Evolutionary conservation across 2,113 vertebrate genomes (phyloP).

Genomic region (Aegithalos caudatus): DNA sequence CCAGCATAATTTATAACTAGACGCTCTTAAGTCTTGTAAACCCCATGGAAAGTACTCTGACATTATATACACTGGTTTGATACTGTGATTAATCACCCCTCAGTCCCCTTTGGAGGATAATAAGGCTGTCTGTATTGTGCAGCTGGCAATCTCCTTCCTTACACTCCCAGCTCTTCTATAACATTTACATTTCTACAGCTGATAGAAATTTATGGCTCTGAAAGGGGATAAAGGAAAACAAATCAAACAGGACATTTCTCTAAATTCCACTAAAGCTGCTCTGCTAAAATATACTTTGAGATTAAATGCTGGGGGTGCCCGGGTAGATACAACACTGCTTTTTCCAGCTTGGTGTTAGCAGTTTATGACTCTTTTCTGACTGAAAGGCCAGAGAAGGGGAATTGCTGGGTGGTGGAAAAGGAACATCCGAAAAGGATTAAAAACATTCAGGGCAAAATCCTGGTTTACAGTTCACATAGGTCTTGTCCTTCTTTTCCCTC

Average conservation of each 20-base stretch:
- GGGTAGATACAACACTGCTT: not conserved
- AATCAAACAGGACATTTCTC: not conserved
- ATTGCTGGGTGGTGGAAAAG: not conserved
- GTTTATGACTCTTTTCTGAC: not conserved
- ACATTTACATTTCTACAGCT: constrained; percentile 40
- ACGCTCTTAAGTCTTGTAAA: constrained; percentile 56
- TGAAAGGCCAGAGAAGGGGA: not conserved
- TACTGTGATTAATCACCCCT: constrained; percentile 37
- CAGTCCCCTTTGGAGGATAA: constrained; percentile 16
- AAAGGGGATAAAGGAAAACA: constrained; percentile 13
- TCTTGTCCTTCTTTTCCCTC: not conserved
- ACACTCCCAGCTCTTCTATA: not conserved
- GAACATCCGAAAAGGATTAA: not conserved
- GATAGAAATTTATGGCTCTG: not conserved
- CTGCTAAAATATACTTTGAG: constrained; percentile 4
- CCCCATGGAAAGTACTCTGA: constrained; percentile 31
- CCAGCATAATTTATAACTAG: constrained; percentile 53
- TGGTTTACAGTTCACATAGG: not conserved
- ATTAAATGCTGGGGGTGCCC: not conserved
- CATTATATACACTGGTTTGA: constrained; percentile 52
- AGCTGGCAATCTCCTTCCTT: constrained; percentile 35
- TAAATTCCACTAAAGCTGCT: constrained; percentile 20
- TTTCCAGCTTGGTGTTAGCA: not conserved
- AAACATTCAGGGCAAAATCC: not conserved
- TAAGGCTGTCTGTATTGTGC: constrained; percentile 4